Conservation (phyloP, 2,113 vertebrate genomes). For the Callospermophilus lateralis region DNA sequence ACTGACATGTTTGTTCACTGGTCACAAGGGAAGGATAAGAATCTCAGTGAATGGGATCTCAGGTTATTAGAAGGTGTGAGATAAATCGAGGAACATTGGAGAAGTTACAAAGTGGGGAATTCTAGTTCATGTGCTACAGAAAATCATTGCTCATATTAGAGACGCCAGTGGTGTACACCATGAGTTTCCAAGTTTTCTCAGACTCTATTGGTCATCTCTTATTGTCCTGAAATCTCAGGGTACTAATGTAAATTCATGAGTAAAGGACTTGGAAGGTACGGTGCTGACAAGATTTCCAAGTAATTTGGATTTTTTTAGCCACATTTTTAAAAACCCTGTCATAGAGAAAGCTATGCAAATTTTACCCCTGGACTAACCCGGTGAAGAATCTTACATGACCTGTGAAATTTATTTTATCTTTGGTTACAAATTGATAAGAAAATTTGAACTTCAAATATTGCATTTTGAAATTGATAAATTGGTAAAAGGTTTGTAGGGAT, state of each 20-base stretch:
- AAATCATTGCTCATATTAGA: background rate
- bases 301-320: background rate
- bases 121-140: background rate
- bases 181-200: background rate
- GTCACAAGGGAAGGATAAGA: background rate
- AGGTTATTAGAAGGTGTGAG: background rate
- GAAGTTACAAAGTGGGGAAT: background rate
- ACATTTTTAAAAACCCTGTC: background rate
- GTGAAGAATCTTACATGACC: background rate
- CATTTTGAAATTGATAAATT: constrained; percentile 24
- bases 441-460: constrained; percentile 54
- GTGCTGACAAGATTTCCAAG: background rate
- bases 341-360: background rate
- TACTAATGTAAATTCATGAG: background rate
- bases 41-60: background rate
- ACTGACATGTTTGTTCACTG: background rate
- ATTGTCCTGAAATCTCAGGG: background rate
- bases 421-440: constrained; percentile 12
- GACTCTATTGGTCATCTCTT: background rate
- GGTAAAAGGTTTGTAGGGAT: background rate
- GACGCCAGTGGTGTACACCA: background rate
- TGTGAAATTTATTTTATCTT: background rate
- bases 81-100: background rate
- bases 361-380: background rate
- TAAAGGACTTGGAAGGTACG: background rate